phyloP scores from a whole-genome alignment of 1,140 invertebrate species.

The Leptinotarsa lineolata region DNA sequence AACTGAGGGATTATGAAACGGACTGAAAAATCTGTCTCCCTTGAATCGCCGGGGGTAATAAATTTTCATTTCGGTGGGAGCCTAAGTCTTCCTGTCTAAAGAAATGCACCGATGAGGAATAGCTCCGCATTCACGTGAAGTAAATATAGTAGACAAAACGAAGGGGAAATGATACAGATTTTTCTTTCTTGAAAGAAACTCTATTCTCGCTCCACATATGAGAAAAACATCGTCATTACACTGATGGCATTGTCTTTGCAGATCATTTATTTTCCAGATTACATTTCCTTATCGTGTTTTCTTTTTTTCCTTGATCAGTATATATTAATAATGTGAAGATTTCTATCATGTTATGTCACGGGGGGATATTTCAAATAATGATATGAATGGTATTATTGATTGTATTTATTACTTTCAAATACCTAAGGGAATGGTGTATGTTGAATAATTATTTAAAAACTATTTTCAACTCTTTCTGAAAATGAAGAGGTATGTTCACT shows the following conservation, averaged over 20 bases:
- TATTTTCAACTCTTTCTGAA: too few species aligned
- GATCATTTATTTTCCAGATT: slow-evolving; percentile 22
- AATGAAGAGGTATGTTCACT: too few species aligned
- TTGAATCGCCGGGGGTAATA: slow-evolving; percentile 13
- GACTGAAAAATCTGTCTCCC: neutral
- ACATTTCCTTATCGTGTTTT: neutral
- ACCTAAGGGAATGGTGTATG: too few species aligned
- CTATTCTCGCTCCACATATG: slow-evolving; percentile 40
- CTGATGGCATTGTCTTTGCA: slow-evolving; percentile 26
- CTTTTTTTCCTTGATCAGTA: neutral
- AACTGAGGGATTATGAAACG: neutral
- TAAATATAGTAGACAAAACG: slow-evolving; percentile 41
- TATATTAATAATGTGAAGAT: too few species aligned
- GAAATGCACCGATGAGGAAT: slow-evolving; percentile 44
- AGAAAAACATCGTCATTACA: slow-evolving; percentile 29
- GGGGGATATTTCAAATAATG: too few species aligned
- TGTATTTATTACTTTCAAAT: too few species aligned
- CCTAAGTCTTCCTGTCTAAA: slow-evolving; percentile 41
- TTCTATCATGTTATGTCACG: too few species aligned
- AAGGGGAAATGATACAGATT: slow-evolving; percentile 39
- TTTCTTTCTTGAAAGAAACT: slow-evolving; percentile 41
- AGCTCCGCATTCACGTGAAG: slow-evolving; percentile 39
- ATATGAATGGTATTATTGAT: too few species aligned
- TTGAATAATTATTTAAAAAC: too few species aligned
- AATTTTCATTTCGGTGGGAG: slow-evolving; percentile 33